Conservation (phyloP, 2,113 vertebrate genomes). For the Climacteris rufus region DNA sequence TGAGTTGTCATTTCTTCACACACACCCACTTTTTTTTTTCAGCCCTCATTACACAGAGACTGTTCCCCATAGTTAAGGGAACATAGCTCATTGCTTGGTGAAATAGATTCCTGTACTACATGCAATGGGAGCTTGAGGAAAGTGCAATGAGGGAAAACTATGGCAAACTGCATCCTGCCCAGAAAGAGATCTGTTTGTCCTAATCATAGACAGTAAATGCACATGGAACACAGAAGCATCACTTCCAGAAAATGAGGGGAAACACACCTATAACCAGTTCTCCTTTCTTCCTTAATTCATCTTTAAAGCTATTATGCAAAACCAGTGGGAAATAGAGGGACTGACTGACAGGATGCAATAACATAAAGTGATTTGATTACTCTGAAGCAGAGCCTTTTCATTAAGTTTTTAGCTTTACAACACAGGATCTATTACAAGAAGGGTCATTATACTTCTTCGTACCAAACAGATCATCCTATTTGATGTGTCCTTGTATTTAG, state of each 20-base stretch:
- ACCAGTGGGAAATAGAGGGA: conserved; percentile 4
- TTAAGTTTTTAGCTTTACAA: conserved; percentile 50
- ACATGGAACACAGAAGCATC: background rate
- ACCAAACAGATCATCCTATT: background rate
- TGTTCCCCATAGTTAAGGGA: background rate
- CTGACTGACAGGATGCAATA: conserved; percentile 48
- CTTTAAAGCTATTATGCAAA: conserved; percentile 14
- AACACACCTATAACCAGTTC: background rate
- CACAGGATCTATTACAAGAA: conserved; percentile 13
- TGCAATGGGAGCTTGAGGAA: background rate
- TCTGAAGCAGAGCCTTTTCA: conserved; percentile 41
- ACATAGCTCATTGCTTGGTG: background rate
- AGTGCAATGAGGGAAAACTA: background rate
- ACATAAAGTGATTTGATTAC: conserved; percentile 19
- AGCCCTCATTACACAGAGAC: background rate
- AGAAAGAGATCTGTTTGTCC: background rate
- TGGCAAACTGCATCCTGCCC: background rate
- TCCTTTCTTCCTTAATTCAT: conserved; percentile 2
- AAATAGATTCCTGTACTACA: background rate
- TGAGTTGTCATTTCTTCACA: background rate
- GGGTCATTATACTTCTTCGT: background rate
- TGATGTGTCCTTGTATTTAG: background rate
- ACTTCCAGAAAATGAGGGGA: background rate
- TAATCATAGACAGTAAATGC: background rate
- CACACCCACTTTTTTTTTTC: background rate